Base-by-base conservation (phyloP, 2,113 vertebrate species). In the Mola mola region DNA sequence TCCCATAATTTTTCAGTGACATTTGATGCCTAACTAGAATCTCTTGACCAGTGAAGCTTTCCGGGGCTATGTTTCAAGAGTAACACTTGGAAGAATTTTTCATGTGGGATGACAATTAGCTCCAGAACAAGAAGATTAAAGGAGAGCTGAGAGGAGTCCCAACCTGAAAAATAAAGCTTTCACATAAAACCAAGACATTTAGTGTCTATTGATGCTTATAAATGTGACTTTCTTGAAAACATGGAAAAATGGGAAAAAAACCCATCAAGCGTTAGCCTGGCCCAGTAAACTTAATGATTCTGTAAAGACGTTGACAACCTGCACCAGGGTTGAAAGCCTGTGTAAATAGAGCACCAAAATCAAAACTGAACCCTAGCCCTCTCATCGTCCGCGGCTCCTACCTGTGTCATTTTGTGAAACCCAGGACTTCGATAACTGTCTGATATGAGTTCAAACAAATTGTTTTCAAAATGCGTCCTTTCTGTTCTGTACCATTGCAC, bases 331-430 rank as follows among this genome's bases (percentile, higher is more conserved):
- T 72, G 29, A 75, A 63, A 52, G 48, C 36, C 26, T 1, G 59
- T 42, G 43, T 81, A 86, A 83, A 86, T 77, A 79, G 72, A 77
- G 81, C 75, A 61, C 9, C 38, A 19, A 59, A 72, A 75, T 82
- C 72, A 73, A 71, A 85, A 72, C 49, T 7, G 26, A 61, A 40
- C 56, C 69, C 22, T n/a, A 49, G 60, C 77, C 64, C 41, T 44
- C 29, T 55, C 3, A 12, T 41, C 52, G 52, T 69, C 62, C 50
- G 4, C 12, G 5, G 64, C 66, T 72, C 74, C 66, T 72, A 47
- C 56, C 34, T 34, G 57, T 36, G 3, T 76, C 64, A 44, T 33
- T 62, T 50, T 69, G 13, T 26, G 21, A 66, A 58, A 33, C 34
- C n/a, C 38, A 12, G 33, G n/a, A 41, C 60, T n/a, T 52, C 17